These are phyloP conservation scores for Shargacucullia verbasci DNA, from an alignment of 2,888 invertebrate genomes.

Conservation along the genomic window DNA sequence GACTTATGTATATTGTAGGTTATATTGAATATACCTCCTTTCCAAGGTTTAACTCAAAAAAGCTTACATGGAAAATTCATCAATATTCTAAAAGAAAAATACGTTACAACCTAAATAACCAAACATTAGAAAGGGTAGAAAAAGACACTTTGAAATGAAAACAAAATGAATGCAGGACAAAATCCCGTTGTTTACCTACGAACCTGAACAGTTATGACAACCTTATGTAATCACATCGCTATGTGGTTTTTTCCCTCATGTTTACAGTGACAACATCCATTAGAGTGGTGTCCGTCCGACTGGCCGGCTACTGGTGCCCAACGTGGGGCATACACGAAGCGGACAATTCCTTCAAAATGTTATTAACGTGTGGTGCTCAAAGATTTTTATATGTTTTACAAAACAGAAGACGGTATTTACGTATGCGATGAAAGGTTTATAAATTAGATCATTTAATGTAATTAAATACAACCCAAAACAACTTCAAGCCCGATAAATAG, in stretches of 20 bases:
- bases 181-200: slow-evolving; percentile 52
- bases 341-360: slow-evolving; percentile 70
- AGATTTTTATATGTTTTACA: slow-evolving; percentile 11
- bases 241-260: slow-evolving; percentile 63
- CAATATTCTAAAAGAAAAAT: slow-evolving; percentile 16
- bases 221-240: slow-evolving; percentile 57
- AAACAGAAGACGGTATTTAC: too few species aligned
- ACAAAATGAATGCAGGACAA: slow-evolving; percentile 53
- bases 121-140: slow-evolving; percentile 38
- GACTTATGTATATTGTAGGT: too few species aligned
- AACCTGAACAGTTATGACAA: slow-evolving; percentile 59
- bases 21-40: too few species aligned
- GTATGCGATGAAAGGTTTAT: too few species aligned
- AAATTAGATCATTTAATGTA: too few species aligned
- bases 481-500: too few species aligned
- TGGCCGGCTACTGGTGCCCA: slow-evolving; percentile 63
- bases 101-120: slow-evolving; percentile 22
- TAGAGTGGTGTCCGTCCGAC: slow-evolving; percentile 63
- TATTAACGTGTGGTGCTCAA: slow-evolving; percentile 56
- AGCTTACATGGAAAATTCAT: slow-evolving; percentile 4
- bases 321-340: slow-evolving; percentile 66
- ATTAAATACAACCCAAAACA: too few species aligned
- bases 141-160: slow-evolving; percentile 57
- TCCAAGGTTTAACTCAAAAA: neutral
- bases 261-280: slow-evolving; percentile 81